Evolutionary conservation across 2,113 vertebrate genomes (phyloP).

Genomic region (Strigops habroptila): DNA sequence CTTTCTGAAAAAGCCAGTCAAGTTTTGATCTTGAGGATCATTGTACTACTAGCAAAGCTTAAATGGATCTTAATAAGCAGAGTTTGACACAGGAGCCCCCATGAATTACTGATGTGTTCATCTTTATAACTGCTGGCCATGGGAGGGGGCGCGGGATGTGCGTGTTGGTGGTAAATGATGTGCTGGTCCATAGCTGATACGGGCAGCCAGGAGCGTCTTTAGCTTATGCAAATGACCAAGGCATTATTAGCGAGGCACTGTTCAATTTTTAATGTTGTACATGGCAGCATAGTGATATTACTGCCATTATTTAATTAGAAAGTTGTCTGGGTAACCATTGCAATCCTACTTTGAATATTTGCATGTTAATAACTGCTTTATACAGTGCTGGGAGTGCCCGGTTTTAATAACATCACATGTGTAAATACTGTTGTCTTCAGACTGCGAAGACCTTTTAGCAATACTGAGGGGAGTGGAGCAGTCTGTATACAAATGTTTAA

Average conservation of each 20-base stretch:
- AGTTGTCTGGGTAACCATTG: slow-evolving; percentile 50
- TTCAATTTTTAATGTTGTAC: slow-evolving; percentile 56
- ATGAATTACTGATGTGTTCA: not conserved
- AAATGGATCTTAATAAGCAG: not conserved
- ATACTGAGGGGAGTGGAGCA: slow-evolving; percentile 26
- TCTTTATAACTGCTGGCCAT: not conserved
- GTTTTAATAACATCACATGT: not conserved
- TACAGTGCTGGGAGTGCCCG: not conserved
- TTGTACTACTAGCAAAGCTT: not conserved
- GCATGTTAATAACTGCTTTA: slow-evolving; percentile 11
- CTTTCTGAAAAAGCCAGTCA: not conserved
- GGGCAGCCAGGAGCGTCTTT: not conserved
- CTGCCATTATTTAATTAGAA: slow-evolving; percentile 56
- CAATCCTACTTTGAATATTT: slow-evolving; percentile 34
- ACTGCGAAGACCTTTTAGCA: slow-evolving; percentile 33
- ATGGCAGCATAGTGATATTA: slow-evolving; percentile 19
- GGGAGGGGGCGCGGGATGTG: not conserved
- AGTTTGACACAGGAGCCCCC: not conserved
- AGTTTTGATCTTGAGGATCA: not conserved
- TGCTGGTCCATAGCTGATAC: not conserved
- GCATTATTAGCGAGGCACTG: slow-evolving; percentile 24
- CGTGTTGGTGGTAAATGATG: not conserved
- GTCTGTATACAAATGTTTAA: slow-evolving; percentile 64
- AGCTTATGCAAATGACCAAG: slow-evolving; percentile 33
- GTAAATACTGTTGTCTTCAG: slow-evolving; percentile 51